These are phyloP conservation scores for Mesoclemmys tuberculata DNA, from an alignment of 2,113 vertebrate species.

Conservation along the genomic window DNA sequence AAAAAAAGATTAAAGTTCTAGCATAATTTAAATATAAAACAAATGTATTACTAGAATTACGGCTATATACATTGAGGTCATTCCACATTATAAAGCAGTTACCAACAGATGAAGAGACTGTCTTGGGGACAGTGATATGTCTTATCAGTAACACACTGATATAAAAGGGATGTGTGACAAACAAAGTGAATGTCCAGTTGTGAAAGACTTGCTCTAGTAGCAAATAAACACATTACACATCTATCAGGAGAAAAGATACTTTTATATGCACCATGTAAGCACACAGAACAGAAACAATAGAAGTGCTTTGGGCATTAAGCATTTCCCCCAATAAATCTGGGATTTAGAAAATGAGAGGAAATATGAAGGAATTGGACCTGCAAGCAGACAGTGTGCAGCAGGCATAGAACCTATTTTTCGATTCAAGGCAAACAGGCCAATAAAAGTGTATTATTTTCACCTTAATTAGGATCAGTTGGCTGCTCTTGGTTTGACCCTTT, in stretches of 20 bases:
- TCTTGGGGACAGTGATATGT: background rate
- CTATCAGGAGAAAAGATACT: background rate
- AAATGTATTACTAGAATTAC: background rate
- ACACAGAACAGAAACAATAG: background rate
- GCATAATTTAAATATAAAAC: background rate
- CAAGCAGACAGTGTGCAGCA: background rate
- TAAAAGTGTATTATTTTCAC: slow-evolving; percentile 68
- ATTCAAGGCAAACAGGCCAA: slow-evolving; percentile 54
- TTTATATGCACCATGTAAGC: background rate
- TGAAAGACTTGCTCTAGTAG: background rate
- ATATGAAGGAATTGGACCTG: slow-evolving; percentile 45
- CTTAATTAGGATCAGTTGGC: slow-evolving; percentile 64
- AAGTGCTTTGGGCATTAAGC: background rate
- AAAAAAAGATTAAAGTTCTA: background rate
- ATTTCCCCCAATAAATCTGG: background rate
- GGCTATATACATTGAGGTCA: background rate
- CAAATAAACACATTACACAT: background rate
- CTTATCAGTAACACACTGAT: background rate
- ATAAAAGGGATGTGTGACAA: background rate
- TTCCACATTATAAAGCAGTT: background rate
- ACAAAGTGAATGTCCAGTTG: background rate
- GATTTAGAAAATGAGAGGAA: background rate
- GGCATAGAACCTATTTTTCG: slow-evolving; percentile 25
- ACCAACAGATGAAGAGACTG: background rate
- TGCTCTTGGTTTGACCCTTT: slow-evolving; percentile 59